Percentiles rank a stretch among this genome's conserved stretches.
Conservation (phyloP, 1,140 invertebrate species). For the Berghia stephanieae region DNA sequence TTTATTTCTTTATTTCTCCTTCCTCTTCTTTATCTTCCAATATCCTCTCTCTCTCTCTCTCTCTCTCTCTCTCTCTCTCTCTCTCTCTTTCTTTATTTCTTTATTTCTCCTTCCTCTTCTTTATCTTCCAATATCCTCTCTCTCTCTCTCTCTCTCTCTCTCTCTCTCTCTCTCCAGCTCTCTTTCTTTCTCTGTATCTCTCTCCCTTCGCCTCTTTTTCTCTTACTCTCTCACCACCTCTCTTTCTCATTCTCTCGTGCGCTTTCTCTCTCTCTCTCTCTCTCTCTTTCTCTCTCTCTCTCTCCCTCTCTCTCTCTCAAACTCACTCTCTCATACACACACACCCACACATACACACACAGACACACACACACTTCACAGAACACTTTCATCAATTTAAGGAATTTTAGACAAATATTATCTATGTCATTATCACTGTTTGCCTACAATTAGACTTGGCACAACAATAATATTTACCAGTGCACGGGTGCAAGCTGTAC, state of each 20-base stretch:
- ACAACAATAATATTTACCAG: no score
- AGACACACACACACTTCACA: background rate
- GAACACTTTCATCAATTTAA: no score
- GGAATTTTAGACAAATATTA: no score
- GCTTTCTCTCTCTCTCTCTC: no score
- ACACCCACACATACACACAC: background rate
- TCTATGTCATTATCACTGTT: no score
- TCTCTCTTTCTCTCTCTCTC: no score
- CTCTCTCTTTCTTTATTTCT: no score
- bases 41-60: background rate
- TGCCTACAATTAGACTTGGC: no score
- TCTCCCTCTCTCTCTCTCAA: background rate
- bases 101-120: background rate
- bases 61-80: background rate
- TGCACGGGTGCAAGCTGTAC: no score
- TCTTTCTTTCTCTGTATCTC: no score
- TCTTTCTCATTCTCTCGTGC: background rate
- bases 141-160: background rate
- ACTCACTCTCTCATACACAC: background rate
- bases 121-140: background rate
- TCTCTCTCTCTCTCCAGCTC: no score
- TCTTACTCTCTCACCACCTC: background rate
- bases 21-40: background rate
- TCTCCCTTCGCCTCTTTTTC: no score
- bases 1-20: background rate